phyloP scores from a whole-genome alignment of 2,797 vertebrate species.

The Pelochelys cantorii region DNA sequence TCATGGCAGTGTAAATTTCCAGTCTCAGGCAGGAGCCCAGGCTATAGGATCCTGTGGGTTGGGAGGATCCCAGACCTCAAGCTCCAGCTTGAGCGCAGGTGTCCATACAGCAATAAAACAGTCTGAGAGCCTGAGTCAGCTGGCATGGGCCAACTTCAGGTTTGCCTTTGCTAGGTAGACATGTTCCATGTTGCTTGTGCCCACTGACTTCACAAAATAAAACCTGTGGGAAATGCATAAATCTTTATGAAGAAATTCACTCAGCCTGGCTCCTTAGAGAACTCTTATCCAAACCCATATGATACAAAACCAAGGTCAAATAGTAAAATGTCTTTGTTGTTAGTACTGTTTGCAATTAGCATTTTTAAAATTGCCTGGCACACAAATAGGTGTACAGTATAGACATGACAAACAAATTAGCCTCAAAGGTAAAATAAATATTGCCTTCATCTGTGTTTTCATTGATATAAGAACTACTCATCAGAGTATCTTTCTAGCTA shows the following conservation, averaged over 20 bases:
- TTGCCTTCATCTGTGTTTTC: constrained; percentile 1
- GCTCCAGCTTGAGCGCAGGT: not conserved
- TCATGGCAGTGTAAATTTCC: not conserved
- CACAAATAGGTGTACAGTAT: not conserved
- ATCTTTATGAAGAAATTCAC: not conserved
- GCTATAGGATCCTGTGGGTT: not conserved
- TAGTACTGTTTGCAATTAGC: not conserved
- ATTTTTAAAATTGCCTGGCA: not conserved
- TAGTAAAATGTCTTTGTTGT: not conserved
- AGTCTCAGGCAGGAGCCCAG: not conserved
- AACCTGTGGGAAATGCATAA: not conserved
- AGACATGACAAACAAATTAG: not conserved
- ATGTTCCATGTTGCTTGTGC: not conserved
- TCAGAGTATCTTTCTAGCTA: not conserved
- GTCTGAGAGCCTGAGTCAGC: not conserved
- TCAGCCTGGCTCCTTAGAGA: not conserved
- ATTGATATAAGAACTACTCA: not conserved
- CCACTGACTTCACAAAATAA: not conserved
- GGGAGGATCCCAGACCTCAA: not conserved
- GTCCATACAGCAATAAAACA: not conserved
- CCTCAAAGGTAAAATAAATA: not conserved
- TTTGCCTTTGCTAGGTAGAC: not conserved
- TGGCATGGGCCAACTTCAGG: fast-evolving
- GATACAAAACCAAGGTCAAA: not conserved
- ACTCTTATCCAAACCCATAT: not conserved